A percentile compares a stretch with the other conserved stretches of the same genome.
These are phyloP conservation scores for Latrodectus geometricus DNA, from an alignment of 1,140 invertebrate genomes.

Conservation along the genomic window DNA sequence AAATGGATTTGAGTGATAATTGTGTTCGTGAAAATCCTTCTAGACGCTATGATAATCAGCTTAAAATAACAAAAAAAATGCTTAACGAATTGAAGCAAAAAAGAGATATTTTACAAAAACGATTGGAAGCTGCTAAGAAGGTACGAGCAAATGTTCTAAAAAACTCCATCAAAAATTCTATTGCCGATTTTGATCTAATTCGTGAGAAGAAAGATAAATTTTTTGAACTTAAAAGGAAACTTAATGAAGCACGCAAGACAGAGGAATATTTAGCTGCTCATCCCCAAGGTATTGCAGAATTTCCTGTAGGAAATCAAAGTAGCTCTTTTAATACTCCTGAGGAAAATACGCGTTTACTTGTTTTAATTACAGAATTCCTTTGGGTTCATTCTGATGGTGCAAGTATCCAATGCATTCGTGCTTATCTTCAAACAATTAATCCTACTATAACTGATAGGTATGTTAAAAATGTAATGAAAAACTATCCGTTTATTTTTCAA, in stretches of 20 bases:
- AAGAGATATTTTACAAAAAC: constrained; percentile 78
- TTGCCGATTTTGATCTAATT: constrained; percentile 68
- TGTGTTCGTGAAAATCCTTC: not conserved
- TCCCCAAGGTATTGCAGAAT: constrained; percentile 68
- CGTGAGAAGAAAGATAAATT: constrained; percentile 71
- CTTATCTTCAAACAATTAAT: constrained; percentile 81
- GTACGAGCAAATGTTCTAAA: constrained; percentile 76
- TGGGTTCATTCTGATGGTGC: constrained; percentile 89
- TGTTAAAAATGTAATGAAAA: constrained; percentile 80
- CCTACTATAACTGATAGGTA: constrained; percentile 76
- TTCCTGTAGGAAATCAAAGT: constrained; percentile 65
- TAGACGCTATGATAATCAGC: constrained; percentile 80
- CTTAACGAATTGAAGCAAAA: constrained; percentile 76
- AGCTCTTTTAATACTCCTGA: not conserved
- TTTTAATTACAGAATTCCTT: constrained; percentile 85
- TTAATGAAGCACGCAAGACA: constrained; percentile 64
- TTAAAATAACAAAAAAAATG: constrained; percentile 95
- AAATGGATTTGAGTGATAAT: constrained; percentile 86
- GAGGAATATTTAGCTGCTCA: constrained; percentile 27
- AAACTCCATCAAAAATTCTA: not conserved
- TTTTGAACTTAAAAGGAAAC: no score
- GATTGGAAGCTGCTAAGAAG: constrained; percentile 79
- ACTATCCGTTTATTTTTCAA: constrained; percentile 52
- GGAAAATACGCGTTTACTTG: constrained; percentile 64
- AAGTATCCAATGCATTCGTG: constrained; percentile 82